phyloP scores from a whole-genome alignment of 2,888 invertebrate genomes.

The Julus scandinavius region DNA sequence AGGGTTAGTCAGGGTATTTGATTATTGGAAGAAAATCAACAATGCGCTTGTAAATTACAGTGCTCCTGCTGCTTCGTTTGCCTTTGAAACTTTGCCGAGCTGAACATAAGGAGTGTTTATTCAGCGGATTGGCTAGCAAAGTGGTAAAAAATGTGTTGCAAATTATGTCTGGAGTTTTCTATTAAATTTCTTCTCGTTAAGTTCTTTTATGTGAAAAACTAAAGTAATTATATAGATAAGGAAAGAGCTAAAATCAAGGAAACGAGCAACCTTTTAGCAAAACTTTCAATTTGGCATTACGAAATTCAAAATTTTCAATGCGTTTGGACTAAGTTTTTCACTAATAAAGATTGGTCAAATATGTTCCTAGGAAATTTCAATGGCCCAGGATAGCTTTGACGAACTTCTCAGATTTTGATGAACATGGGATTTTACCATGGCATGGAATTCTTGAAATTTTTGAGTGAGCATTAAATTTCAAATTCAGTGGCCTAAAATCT shows the following conservation, averaged over 20 bases:
- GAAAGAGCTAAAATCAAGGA: neutral
- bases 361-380: neutral
- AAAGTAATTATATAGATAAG: neutral
- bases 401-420: neutral
- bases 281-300: neutral
- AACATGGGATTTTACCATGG: neutral
- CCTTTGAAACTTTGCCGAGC: neutral
- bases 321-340: neutral
- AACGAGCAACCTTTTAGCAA: neutral
- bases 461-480: neutral
- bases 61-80: neutral
- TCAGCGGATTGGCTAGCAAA: neutral
- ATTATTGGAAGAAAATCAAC: neutral
- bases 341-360: neutral
- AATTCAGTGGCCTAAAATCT: neutral
- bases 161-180: conserved; percentile 30
- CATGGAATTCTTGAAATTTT: neutral
- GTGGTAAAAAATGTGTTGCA: neutral
- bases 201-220: neutral
- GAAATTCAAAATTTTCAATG: neutral
- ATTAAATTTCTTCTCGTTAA: neutral
- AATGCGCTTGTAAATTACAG: conserved; percentile 3
- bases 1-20: conserved; percentile 42
- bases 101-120: neutral
- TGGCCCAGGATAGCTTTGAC: neutral